phyloP scores from a whole-genome alignment of 2,797 vertebrate genomes.

The Onychomys torridus region DNA sequence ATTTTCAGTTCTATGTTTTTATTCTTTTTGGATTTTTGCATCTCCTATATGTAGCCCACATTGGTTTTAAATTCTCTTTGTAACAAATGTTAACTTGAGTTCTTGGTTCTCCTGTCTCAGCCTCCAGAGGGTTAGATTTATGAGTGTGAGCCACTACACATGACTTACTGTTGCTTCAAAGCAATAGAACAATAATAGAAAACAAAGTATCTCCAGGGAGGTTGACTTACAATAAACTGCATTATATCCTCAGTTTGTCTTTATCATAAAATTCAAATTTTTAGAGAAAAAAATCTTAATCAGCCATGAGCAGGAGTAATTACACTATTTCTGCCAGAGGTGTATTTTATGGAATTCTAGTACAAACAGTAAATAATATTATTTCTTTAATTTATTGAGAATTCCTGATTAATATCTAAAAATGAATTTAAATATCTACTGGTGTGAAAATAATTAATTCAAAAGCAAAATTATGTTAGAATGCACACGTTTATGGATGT shows the following conservation, averaged over 20 bases:
- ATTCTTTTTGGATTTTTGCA: neutral
- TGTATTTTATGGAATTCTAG: neutral
- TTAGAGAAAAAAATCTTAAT: neutral
- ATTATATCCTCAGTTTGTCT: neutral
- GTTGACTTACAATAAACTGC: neutral
- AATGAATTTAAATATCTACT: slow-evolving; percentile 21
- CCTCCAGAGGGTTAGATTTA: neutral
- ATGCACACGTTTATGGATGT: neutral
- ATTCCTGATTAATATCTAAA: neutral
- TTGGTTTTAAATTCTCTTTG: neutral
- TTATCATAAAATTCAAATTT: slow-evolving; percentile 33
- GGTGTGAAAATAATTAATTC: neutral
- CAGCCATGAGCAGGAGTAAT: neutral
- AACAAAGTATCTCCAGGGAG: neutral
- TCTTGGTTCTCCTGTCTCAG: neutral
- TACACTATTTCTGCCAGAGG: neutral
- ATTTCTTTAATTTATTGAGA: slow-evolving; percentile 6
- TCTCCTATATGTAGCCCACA: no score
- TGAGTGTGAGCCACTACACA: neutral
- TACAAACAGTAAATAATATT: slow-evolving; percentile 12
- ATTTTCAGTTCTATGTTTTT: neutral
- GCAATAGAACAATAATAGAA: neutral
- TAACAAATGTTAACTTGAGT: neutral
- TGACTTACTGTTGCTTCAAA: neutral
- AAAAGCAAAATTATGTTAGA: neutral